phyloP scores from a whole-genome alignment of 1,140 invertebrate genomes.

The Cataglyphis hispanica region DNA sequence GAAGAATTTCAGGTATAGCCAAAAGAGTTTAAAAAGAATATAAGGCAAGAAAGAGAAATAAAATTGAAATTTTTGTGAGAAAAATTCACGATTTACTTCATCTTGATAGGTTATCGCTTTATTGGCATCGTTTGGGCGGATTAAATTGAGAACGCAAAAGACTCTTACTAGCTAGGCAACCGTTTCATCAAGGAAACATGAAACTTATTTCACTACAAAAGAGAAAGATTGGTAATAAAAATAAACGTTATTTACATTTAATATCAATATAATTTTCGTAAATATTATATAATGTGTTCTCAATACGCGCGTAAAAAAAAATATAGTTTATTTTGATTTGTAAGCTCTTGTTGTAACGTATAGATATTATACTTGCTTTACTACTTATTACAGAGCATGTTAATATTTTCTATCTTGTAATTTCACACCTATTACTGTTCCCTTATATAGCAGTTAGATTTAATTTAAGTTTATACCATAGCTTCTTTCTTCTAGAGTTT shows the following conservation, averaged over 20 bases:
- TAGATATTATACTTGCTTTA: neutral
- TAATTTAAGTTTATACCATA: neutral
- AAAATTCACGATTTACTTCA: slow-evolving; percentile 15
- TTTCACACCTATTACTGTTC: neutral
- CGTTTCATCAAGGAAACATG: neutral
- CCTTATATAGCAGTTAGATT: neutral
- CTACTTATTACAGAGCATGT: neutral
- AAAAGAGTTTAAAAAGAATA: neutral
- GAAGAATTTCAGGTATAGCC: neutral
- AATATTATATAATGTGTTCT: neutral
- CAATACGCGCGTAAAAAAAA: neutral
- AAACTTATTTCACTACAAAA: neutral
- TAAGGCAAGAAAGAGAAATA: neutral
- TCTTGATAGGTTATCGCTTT: slow-evolving; percentile 18
- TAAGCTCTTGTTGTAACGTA: neutral
- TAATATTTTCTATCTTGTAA: neutral
- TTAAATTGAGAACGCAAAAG: neutral
- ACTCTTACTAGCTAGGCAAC: neutral
- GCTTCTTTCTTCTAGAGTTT: too few relatives aligned
- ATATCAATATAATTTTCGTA: neutral
- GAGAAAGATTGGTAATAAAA: neutral
- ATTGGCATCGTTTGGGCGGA: neutral
- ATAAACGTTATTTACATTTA: neutral
- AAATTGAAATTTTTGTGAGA: neutral
- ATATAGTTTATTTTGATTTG: too few relatives aligned